Evolutionary conservation across 1,140 invertebrate species (phyloP).

Genomic region (Drosophila grimshawi): DNA sequence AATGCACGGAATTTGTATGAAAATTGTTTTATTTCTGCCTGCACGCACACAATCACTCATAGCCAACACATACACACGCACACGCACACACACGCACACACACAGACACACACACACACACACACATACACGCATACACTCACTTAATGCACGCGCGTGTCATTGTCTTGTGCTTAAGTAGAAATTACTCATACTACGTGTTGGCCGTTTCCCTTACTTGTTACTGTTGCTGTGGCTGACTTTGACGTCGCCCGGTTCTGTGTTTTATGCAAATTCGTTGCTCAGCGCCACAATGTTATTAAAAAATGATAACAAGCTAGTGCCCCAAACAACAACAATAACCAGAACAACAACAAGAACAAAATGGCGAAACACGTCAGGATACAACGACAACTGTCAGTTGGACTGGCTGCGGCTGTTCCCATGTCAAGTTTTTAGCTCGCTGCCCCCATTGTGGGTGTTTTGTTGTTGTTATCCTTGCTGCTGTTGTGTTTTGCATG

Average conservation of each 20-base stretch:
- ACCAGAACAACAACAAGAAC: constrained; percentile 36
- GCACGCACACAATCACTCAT: constrained; percentile 28
- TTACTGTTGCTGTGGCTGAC: constrained; percentile 3
- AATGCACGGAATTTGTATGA: constrained; percentile 83
- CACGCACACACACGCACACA: no score
- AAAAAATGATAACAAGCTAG: constrained; percentile 82
- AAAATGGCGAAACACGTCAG: constrained; percentile 32
- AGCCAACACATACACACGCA: constrained; percentile 11
- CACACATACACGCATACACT: constrained; percentile 18
- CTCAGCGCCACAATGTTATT: constrained; percentile 82
- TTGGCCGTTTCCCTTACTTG: constrained; percentile 38
- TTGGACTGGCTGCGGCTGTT: constrained; percentile 76
- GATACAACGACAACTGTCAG: constrained; percentile 76
- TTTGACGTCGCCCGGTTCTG: constrained; percentile 41
- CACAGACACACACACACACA: constrained; percentile 25
- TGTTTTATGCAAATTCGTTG: constrained; percentile 77
- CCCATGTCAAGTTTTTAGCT: constrained; percentile 81
- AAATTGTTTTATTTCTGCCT: constrained; percentile 78
- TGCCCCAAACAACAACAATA: constrained; percentile 48
- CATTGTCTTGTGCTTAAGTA: constrained; percentile 80
- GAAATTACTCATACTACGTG: constrained; percentile 81
- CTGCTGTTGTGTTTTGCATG: constrained; percentile 72
- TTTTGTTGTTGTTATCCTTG: constrained; percentile 42
- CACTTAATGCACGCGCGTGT: constrained; percentile 64
- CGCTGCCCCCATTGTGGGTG: constrained; percentile 49